Base-by-base conservation (phyloP, 1,140 invertebrate species). In the Probaryconus sp. region DNA sequence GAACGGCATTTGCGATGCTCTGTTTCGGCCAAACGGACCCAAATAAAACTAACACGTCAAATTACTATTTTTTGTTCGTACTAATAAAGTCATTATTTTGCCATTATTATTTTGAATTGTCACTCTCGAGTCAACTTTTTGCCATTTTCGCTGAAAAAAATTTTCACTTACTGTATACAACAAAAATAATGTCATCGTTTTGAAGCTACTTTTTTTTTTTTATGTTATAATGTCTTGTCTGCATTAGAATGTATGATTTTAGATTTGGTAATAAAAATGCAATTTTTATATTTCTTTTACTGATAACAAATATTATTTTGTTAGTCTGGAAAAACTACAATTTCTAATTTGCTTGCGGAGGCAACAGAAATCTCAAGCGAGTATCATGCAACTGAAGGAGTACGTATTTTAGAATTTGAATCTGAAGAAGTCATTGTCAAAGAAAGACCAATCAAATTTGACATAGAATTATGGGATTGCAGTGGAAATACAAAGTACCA, bases 381-480 rank as follows among this genome's bases (percentile, higher is more conserved):
- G 45, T 93, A 93, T 82, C 85, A 89, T 73, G 91, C 92, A 24
- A 93, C 92, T 1, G 88, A 91, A 82, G 92, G 92, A 43, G 89
- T 91, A 9, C 86, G 92, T 75, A 93, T 93, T 77, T 78, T 93
- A 6, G 92, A 93, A 84, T 93, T 93, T 87, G 92, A 93, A 85
- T 82, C 88, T 42, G 81, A 87, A 10, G 85, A 88, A 55, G 77
- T 90, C 21, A 86, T 84, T 58, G 79, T 90, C 0, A 89, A 88
- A 63, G 89, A 89, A 48, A 86, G 88, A 75, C 77, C 79, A 14
- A 79, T 86, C 0, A 89, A 89, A 71, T 85, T 89, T 28, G 92
- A 93, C 75, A 89, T 93, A 1, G 92, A 93, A 81, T 79, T 94
- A 31, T 93, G 92, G 92, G 92, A 93, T 79, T 92, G 91, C 69